Percentiles rank a stretch among this genome's conserved stretches.
phyloP scores from a whole-genome alignment of 2,888 invertebrate genomes.

The Subacronicta megacephala region DNA sequence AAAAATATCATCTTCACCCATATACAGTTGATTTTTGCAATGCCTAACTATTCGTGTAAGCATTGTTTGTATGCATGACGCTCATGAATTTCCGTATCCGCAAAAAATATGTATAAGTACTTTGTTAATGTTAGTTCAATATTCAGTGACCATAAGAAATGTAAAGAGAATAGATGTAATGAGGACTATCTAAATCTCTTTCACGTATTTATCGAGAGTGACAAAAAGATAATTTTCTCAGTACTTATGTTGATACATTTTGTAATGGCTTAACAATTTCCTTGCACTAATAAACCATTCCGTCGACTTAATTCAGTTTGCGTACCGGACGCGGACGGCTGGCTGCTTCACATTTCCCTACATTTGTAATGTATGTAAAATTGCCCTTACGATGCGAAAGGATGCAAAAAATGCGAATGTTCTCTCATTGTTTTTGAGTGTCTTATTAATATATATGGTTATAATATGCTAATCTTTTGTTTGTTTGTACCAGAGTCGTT shows the following conservation, averaged over 20 bases:
- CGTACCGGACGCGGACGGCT: conserved; percentile 44
- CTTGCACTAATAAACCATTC: conserved; percentile 40
- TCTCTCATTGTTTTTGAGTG: conserved; percentile 42
- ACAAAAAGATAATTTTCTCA: conserved; percentile 44
- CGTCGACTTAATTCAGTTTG: conserved; percentile 52
- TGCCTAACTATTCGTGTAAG: conserved; percentile 14
- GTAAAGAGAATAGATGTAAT: conserved; percentile 7
- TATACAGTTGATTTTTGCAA: conserved; percentile 32
- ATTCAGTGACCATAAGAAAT: no score
- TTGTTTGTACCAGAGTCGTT: conserved; percentile 23
- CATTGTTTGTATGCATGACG: conserved; percentile 19
- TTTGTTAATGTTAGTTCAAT: conserved; percentile 10
- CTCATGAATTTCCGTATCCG: conserved; percentile 30
- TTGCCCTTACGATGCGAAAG: conserved; percentile 42
- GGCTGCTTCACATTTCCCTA: conserved; percentile 41
- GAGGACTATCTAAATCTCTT: conserved; percentile 37
- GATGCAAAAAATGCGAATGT: conserved; percentile 39
- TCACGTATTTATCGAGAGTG: conserved; percentile 24
- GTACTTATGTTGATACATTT: conserved; percentile 35
- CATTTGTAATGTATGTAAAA: conserved; percentile 48
- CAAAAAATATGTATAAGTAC: conserved; percentile 1
- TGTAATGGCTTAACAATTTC: conserved; percentile 46
- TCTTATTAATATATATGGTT: conserved; percentile 44
- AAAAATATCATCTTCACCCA: conserved; percentile 53
- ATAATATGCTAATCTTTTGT: conserved; percentile 41